phyloP scores from a whole-genome alignment of 2,888 invertebrate species.

The Ischnura elegans region DNA sequence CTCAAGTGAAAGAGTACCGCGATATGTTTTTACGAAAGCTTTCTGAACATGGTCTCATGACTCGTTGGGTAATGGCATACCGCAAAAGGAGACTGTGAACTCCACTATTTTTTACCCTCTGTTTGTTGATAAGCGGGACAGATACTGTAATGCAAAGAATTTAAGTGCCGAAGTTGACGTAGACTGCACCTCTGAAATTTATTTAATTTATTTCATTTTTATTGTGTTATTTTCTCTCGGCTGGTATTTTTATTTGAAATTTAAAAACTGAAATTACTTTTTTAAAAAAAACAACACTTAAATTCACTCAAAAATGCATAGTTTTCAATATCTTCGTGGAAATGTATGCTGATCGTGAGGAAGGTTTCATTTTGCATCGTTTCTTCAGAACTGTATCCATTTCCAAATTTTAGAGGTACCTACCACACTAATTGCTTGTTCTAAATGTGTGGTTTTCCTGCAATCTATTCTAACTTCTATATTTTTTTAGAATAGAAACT shows the following conservation, averaged over 20 bases:
- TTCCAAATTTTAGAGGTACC: neutral
- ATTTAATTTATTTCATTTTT: neutral
- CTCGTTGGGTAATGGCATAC: neutral
- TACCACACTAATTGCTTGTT: no score
- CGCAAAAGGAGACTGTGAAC: neutral
- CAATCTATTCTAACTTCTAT: neutral
- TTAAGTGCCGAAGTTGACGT: neutral
- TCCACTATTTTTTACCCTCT: conserved; percentile 9
- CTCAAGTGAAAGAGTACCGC: conserved; percentile 48
- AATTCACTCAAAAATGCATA: neutral
- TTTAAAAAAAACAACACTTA: neutral
- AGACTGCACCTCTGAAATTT: neutral
- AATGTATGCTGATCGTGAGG: neutral
- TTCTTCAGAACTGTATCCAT: neutral
- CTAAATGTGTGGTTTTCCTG: neutral
- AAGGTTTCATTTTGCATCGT: neutral
- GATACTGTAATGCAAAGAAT: neutral
- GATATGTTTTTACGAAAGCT: conserved; percentile 35
- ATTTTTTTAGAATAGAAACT: neutral
- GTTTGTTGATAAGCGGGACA: neutral
- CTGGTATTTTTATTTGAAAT: neutral
- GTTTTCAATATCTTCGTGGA: neutral
- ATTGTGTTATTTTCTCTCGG: neutral
- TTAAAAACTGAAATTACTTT: neutral
- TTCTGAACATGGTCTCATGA: conserved; percentile 5